Percentiles rank a stretch among this genome's conserved stretches.
Conservation (phyloP, 1,140 invertebrate species). For the Nasonia giraulti region DNA sequence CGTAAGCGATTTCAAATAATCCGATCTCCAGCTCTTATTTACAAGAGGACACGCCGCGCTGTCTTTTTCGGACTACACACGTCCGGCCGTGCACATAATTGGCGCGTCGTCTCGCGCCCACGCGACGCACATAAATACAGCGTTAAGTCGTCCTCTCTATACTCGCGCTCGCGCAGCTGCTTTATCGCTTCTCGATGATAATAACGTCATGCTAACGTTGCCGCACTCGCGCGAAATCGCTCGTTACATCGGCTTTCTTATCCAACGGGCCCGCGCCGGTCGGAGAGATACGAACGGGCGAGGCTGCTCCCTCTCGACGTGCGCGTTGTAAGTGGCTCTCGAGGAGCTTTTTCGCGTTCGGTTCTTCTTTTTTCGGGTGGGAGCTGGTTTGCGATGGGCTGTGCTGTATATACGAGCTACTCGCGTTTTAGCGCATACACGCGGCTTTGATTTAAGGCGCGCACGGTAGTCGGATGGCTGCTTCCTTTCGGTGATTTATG, state of each 20-base stretch:
- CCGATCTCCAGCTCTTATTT: background rate
- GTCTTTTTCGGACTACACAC: background rate
- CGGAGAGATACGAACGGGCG: background rate
- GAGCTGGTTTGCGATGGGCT: background rate
- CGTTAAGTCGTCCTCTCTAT: background rate
- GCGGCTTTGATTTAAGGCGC: background rate
- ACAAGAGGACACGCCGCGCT: background rate
- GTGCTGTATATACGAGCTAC: background rate
- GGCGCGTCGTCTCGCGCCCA: background rate
- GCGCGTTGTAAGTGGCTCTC: background rate
- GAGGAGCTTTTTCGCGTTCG: background rate
- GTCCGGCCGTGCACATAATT: background rate
- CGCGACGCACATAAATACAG: background rate
- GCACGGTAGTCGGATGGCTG: background rate
- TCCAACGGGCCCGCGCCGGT: background rate
- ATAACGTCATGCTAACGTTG: constrained; percentile 42
- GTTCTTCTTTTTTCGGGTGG: background rate
- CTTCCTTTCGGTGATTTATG: constrained; percentile 26
- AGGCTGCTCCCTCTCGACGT: background rate
- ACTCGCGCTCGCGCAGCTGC: constrained; percentile 9
- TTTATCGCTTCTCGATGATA: constrained; percentile 49
- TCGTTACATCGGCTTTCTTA: constrained; percentile 43
- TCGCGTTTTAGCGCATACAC: background rate
- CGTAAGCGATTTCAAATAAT: too few relatives aligned
- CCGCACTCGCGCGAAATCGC: constrained; percentile 37